phyloP scores from a whole-genome alignment of 2,888 invertebrate species.

The Athripsodes cinereus region DNA sequence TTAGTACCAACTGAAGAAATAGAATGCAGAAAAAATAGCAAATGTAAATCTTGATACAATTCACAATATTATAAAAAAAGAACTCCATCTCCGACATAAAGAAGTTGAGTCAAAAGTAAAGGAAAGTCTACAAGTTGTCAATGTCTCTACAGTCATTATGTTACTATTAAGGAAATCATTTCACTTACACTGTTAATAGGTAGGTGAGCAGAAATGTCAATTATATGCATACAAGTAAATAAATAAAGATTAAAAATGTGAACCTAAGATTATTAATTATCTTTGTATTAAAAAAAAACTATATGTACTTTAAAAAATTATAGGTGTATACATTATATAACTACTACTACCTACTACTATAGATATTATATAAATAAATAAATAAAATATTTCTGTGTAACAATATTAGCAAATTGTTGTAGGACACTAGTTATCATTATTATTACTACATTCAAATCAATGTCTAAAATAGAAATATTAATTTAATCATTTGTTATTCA shows the following conservation, averaged over 20 bases:
- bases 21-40: too few relatives aligned
- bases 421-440: conserved; percentile 12
- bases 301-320: background rate
- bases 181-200: conserved; percentile 25
- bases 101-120: too few relatives aligned
- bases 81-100: too few relatives aligned
- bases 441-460: background rate
- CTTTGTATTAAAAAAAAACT: conserved; percentile 8
- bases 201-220: conserved; percentile 28
- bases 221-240: conserved; percentile 23
- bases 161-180: conserved; percentile 4
- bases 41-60: too few relatives aligned
- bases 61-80: conserved; percentile 3
- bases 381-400: conserved; percentile 11
- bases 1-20: too few relatives aligned
- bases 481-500: too few relatives aligned
- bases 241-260: conserved; percentile 16
- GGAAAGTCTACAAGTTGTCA: background rate
- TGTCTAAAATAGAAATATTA: too few relatives aligned
- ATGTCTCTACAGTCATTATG: background rate
- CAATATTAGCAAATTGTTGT: conserved; percentile 14
- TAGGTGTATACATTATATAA: background rate
- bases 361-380: conserved; percentile 1
- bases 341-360: background rate
- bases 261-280: conserved; percentile 9